Conservation (phyloP, 2,888 invertebrate species). For the Temnothorax unifasciatus region DNA sequence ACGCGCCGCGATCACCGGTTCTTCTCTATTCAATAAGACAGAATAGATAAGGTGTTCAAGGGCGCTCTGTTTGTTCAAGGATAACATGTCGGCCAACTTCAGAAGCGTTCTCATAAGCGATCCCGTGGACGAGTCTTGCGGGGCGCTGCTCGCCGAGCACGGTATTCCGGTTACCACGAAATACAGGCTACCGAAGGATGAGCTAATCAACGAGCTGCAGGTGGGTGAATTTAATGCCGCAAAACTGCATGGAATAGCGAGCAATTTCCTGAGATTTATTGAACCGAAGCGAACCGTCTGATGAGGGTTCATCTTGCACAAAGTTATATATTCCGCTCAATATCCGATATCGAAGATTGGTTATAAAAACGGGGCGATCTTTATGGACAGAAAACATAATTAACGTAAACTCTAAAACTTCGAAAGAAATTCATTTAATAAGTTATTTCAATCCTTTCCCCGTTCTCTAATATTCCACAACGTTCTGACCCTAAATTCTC, state of each 20-base stretch:
- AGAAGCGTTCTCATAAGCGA: constrained; percentile 96
- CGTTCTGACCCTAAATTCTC: background rate
- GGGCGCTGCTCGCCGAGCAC: constrained; percentile 91
- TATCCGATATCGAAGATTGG: background rate
- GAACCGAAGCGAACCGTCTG: background rate
- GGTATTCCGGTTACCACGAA: constrained; percentile 94
- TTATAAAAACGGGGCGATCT: background rate
- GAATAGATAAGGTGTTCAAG: constrained; percentile 10
- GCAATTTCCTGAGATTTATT: background rate
- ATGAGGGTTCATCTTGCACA: background rate
- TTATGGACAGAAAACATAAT: background rate
- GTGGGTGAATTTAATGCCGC: constrained; percentile 87
- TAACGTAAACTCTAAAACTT: constrained; percentile 15
- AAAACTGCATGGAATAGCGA: background rate
- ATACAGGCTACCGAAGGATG: constrained; percentile 92
- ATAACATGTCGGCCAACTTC: constrained; percentile 85
- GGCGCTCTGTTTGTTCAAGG: constrained; percentile 66
- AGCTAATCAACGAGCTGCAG: constrained; percentile 93
- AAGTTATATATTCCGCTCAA: constrained; percentile 11
- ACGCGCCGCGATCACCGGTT: background rate
- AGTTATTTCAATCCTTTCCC: background rate
- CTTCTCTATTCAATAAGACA: background rate
- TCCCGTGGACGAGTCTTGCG: constrained; percentile 95
- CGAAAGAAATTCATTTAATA: background rate
- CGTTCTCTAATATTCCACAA: constrained; percentile 14